A percentile compares a stretch with the other conserved stretches of the same genome.
These are phyloP conservation scores for Tachycineta bicolor DNA, from an alignment of 2,113 vertebrate genomes.

Conservation along the genomic window DNA sequence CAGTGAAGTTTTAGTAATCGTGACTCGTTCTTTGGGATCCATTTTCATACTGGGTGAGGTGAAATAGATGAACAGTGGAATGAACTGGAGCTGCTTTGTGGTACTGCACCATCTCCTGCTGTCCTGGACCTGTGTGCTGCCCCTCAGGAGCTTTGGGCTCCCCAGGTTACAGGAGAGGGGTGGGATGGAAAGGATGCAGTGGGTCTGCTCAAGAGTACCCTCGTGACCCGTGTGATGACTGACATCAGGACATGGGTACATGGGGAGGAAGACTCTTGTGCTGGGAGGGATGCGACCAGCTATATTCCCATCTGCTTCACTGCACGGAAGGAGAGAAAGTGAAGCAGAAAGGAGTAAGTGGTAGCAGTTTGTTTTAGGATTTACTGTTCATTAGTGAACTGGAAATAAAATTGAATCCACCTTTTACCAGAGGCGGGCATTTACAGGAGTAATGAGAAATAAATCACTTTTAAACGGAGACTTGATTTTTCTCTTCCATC, in stretches of 20 bases:
- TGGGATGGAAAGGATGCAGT: not conserved
- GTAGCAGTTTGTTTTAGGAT: not conserved
- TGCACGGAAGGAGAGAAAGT: not conserved
- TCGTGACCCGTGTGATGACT: fast-evolving
- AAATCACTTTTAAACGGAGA: not conserved
- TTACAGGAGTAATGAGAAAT: not conserved
- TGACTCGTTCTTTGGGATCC: not conserved
- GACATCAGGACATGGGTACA: fast-evolving
- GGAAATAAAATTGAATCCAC: not conserved
- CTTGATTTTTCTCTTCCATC: not conserved
- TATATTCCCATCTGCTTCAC: not conserved
- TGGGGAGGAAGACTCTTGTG: not conserved
- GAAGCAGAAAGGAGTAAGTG: not conserved
- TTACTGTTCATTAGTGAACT: not conserved
- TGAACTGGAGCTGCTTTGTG: not conserved
- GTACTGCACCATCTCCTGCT: not conserved
- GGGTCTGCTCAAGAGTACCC: not conserved
- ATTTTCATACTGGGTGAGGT: not conserved
- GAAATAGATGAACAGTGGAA: not conserved
- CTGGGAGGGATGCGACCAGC: not conserved
- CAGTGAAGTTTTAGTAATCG: not conserved
- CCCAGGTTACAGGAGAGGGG: fast-evolving
- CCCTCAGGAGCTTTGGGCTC: not conserved
- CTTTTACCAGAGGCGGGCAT: fast-evolving
- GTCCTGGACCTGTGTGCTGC: not conserved